Base-by-base conservation (phyloP, 35 echinoderm and acorn worm genomes). In the Heliocidaris tuberculata region DNA sequence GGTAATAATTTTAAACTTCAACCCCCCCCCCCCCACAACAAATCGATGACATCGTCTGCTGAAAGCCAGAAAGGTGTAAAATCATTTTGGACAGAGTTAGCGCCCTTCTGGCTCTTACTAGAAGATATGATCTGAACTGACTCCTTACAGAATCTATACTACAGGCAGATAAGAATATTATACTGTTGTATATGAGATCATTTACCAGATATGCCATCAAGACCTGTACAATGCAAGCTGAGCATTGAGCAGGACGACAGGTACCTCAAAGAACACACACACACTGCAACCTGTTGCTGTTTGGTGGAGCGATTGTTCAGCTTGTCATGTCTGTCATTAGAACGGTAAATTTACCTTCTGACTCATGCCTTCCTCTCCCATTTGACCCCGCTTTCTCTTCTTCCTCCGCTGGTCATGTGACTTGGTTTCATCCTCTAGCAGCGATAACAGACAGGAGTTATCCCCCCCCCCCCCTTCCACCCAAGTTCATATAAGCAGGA, bases 321-420 rank as follows among this genome's bases (percentile, higher is more conserved):
- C 87, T 48, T 89, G 87, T 89, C 87, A 89, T 31, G 87, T 89
- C 47, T 89, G 87, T 89, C 87, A 89, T 47, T 48, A 89, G 12
- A 89, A 89, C 4, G 87, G 87, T 89, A 47, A 89, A 48, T 89
- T 89, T 89, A 89, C 87, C 65, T 89, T 89, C 31, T 89, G 87
- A 89, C 87, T 89, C 87, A 89, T 24, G 47, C 87, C 87, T 89
- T 89, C 87, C 87, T 89, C 87, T 89, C 27, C 35, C 8, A 2
- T 78, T 89, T 89, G 87, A 89, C 87, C 65, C 65, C 17, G 86
- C 32, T 48, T 89, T 89, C 87, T 47, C 87, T 32, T 48, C 31
- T 89, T 89, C 87, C 87, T 47, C 47, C 30, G 19, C 65, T 89
- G 47, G 87, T 89, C 87, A 89, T 48, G 47, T 89, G 87, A 89